Evolutionary conservation across 2,888 invertebrate genomes (phyloP).

Genomic region (Apamea epomidion): DNA sequence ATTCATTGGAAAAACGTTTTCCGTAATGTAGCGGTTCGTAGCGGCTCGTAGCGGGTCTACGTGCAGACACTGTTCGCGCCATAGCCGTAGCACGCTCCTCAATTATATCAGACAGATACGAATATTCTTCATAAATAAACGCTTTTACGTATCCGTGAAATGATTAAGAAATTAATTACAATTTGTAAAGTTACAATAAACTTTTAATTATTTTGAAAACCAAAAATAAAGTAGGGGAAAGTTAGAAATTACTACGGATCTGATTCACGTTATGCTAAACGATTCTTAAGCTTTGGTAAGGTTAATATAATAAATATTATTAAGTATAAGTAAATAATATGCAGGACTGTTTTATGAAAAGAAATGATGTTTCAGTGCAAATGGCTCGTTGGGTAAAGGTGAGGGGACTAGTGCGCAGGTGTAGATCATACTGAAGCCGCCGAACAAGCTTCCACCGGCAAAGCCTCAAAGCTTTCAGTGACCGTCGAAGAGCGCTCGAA

Average conservation of each 20-base stretch:
- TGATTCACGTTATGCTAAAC: slow-evolving; percentile 22
- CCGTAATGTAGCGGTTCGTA: slow-evolving; percentile 20
- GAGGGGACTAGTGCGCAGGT: slow-evolving; percentile 74
- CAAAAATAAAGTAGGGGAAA: slow-evolving; percentile 4
- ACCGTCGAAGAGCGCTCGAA: slow-evolving; percentile 51
- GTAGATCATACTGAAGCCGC: slow-evolving; percentile 63
- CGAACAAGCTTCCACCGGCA: slow-evolving; percentile 64
- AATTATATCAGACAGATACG: background rate
- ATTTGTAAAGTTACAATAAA: slow-evolving; percentile 8
- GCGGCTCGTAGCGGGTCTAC: slow-evolving; percentile 23
- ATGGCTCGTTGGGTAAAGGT: slow-evolving; percentile 50
- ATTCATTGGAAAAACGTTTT: slow-evolving; percentile 13
- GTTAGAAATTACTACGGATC: background rate
- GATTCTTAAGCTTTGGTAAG: slow-evolving; percentile 14
- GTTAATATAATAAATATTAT: slow-evolving; percentile 14
- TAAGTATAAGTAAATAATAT: slow-evolving; percentile 5
- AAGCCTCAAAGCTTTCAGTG: slow-evolving; percentile 47
- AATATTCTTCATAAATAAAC: slow-evolving; percentile 17
- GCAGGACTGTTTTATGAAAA: background rate
- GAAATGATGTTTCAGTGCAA: slow-evolving; percentile 32
- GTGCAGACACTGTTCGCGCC: background rate
- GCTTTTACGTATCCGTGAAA: slow-evolving; percentile 6
- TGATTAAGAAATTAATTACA: slow-evolving; percentile 25
- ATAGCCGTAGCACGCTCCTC: background rate
- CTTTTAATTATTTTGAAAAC: slow-evolving; percentile 29